phyloP scores from a whole-genome alignment of 2,113 vertebrate species.

The Clupea harengus region DNA sequence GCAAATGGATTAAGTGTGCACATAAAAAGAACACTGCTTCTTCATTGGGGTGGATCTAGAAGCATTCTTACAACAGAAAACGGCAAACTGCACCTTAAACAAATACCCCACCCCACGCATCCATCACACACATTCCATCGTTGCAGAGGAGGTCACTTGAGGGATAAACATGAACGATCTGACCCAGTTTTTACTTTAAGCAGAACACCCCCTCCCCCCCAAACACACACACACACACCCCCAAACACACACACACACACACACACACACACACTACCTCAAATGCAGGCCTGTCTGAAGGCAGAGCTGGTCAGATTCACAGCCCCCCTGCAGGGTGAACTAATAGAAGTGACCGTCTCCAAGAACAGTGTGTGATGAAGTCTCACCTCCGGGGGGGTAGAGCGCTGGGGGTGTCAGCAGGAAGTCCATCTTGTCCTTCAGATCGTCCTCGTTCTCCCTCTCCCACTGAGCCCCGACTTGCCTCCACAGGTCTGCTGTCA shows the following conservation, averaged over 20 bases:
- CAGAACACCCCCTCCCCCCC: too few species aligned
- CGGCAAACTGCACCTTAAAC: neutral
- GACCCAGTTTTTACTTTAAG: too few species aligned
- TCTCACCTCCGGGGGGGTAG: slow-evolving; percentile 83
- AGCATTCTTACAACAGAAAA: neutral
- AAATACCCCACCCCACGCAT: neutral
- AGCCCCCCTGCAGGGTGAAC: too few species aligned
- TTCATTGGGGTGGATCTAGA: neutral
- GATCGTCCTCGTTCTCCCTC: slow-evolving; percentile 88
- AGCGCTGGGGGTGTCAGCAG: slow-evolving; percentile 66
- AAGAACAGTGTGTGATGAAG: neutral
- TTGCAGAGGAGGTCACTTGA: neutral
- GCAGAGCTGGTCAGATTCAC: too few species aligned
- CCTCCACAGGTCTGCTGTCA: slow-evolving; percentile 82
- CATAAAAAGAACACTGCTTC: neutral
- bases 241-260: too few species aligned
- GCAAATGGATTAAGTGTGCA: neutral
- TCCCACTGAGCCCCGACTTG: slow-evolving; percentile 89
- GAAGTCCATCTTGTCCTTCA: slow-evolving; percentile 96
- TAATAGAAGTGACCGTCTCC: too few species aligned
- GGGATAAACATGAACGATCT: neutral
- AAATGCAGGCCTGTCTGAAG: too few species aligned
- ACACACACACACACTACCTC: too few species aligned
- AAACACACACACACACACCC: too few species aligned
- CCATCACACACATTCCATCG: neutral